Base-by-base conservation (phyloP, 2,888 invertebrate genomes). In the Drosophila flavopinicola region DNA sequence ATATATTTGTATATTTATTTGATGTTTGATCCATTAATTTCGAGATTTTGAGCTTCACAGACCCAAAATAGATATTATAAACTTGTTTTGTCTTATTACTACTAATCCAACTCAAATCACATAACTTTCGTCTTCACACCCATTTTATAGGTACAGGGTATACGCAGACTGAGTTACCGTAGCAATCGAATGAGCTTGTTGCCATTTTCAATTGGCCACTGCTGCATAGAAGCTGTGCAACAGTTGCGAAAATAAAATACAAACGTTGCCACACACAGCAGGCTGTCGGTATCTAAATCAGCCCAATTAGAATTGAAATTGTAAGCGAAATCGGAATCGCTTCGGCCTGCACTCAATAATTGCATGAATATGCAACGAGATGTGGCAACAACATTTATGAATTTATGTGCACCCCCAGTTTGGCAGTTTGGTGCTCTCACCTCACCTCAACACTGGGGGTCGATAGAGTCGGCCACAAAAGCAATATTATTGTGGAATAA, bases 401-500 rank as follows among this genome's bases (percentile, higher is more conserved):
- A 65, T 77, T 66, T 64, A 45, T 52, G 61, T 35, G 27, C 11
- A 17, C 37, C 30, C 9, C 47, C 29, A 6, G 2, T 15, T n/a
- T n/a, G n/a, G n/a, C 25, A n/a, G n/a, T 35, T 20, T 33, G 38
- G 23, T 7, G 15, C 17, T 37, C n/a, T n/a, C n/a, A n/a, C n/a
- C n/a, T n/a, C 24, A 39, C 30, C 52, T 44, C 44, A 38, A 20
- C 33, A 33, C 32, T 25, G 4, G 24, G 33, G 33, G 15, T 49
- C 42, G 48, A 33, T 57, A 9, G 32, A 33, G 41, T 41, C 29
- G 42, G 38, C 47, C 60, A 54, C 61, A 73, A 73, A 53, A 60
- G 75, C 68, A 60, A 77, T 78, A 79, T 74, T 87, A 87, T 87
- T 67, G 59, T 51, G 65, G 68, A 87, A 79, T 84, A 87, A 87